Percentiles rank a stretch among this genome's conserved stretches.
Conservation (phyloP, 1,140 invertebrate species). For the Sweltsa coloradensis region DNA sequence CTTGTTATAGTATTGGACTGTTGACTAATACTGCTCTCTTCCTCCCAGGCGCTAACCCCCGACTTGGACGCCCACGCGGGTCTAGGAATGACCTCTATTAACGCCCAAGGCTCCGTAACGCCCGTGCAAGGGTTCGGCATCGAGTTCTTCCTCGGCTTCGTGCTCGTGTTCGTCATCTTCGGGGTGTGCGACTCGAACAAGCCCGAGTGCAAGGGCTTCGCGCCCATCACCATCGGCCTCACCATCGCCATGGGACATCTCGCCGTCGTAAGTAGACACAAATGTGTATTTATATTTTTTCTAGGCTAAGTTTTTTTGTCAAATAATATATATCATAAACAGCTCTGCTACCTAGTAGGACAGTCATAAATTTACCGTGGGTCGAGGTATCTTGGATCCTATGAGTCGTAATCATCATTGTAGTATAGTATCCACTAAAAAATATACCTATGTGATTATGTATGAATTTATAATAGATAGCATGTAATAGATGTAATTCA, state of each 20-base stretch:
- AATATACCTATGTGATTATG: no score
- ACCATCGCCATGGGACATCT: slow-evolving; percentile 78
- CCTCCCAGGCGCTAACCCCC: slow-evolving; percentile 46
- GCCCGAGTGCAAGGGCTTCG: slow-evolving; percentile 63
- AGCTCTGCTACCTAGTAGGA: no score
- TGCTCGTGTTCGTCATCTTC: slow-evolving; percentile 78
- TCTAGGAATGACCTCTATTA: slow-evolving; percentile 48
- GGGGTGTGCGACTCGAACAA: slow-evolving; percentile 67
- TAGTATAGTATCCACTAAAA: no score
- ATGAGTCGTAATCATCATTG: no score
- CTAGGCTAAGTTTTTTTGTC: no score
- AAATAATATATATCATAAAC: no score
- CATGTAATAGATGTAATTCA: no score
- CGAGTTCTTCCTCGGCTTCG: slow-evolving; percentile 81
- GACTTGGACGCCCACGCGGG: slow-evolving; percentile 36
- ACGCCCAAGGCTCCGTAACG: slow-evolving; percentile 39
- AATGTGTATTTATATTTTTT: no score
- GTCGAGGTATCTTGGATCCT: no score
- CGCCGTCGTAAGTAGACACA: slow-evolving; percentile 49
- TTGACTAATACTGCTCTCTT: slow-evolving; percentile 9
- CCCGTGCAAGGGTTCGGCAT: slow-evolving; percentile 70
- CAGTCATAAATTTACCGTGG: no score
- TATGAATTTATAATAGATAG: no score
- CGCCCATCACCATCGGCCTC: slow-evolving; percentile 80
- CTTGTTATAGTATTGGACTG: no score